phyloP scores from a whole-genome alignment of 2,888 invertebrate genomes.

The Uloborus plumipes region DNA sequence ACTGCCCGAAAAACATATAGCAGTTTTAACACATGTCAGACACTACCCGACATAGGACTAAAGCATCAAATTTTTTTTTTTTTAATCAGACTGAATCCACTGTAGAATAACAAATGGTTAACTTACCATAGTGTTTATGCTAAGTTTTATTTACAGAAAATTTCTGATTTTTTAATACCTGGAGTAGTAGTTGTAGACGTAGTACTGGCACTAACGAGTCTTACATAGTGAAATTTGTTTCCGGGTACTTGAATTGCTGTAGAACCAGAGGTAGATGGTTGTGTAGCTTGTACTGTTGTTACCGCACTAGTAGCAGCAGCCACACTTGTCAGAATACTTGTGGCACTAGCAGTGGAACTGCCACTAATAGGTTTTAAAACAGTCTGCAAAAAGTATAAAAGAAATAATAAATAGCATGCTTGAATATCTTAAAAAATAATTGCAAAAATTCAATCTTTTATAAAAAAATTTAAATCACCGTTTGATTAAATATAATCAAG shows the following conservation, averaged over 20 bases:
- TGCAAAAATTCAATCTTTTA: no score
- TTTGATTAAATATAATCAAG: no score
- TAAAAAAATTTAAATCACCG: no score
- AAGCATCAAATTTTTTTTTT: no score
- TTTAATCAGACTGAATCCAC: no score
- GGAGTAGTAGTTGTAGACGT: constrained; percentile 45
- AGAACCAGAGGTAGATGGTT: constrained; percentile 12
- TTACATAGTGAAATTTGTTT: constrained; percentile 72
- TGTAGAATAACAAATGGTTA: no score
- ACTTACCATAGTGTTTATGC: no score
- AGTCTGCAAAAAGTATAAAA: constrained; percentile 33
- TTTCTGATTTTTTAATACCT: neutral
- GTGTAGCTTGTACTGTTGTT: constrained; percentile 15
- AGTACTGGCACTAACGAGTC: constrained; percentile 70
- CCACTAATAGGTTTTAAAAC: constrained; percentile 48
- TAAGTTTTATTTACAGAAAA: no score
- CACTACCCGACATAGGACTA: no score
- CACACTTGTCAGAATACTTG: constrained; percentile 14
- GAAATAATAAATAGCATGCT: neutral
- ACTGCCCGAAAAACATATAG: no score
- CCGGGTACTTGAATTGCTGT: constrained; percentile 71
- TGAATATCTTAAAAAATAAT: no score
- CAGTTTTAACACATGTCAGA: no score
- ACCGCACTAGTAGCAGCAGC: constrained; percentile 14
- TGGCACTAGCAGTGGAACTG: constrained; percentile 3